Evolutionary conservation across 2,888 invertebrate species (phyloP), one percentile per base, ranked within the genome.

Genomic region (Orchestes rusci): DNA sequence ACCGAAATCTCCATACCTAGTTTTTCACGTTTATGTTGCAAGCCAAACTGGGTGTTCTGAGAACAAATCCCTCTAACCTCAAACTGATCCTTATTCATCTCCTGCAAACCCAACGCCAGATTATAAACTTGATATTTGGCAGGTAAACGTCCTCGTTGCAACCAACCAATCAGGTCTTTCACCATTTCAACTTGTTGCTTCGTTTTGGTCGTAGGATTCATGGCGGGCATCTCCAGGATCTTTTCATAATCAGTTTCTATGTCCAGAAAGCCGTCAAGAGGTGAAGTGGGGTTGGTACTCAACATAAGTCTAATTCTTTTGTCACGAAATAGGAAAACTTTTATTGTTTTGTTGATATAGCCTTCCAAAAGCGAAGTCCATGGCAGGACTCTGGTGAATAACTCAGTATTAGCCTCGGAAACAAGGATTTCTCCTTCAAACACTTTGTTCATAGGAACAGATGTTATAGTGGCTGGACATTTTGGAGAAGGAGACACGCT

Each of bases 51-150:
- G 8, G 7, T 41, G 38, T 59, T 58, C 45, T 60, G 63, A 34
- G 62, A 58, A 47, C 65, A 65, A 27, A 65, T 54, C 8, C 68
- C 67, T 28, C 60, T 59, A 18, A 68, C 60, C 52, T 65, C 60
- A 52, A 62, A 68, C 50, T 59, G 38, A n/a, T 34, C 52, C 2
- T 50, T 47, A 15, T 56, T 53, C 4, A 49, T 56, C 23, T 59
- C 59, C 16, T 54, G 54, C 17, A 68, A 47, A 27, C 67, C 61
- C 19, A 67, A 59, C 12, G 63, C 59, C n/a, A 64, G 52, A 37
- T 55, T 52, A 3, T 55, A 54, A 5, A 53, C 48, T 31, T 52
- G 45, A 39, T 59, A 61, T 19, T 44, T 48, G 4, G 45, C 35
- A 1, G 66, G 65, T 3, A 62, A 48, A 5, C 49, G 49, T 20